These are phyloP conservation scores for Darevskia mixta DNA, from an alignment of 2,797 vertebrate species.

Conservation along the genomic window DNA sequence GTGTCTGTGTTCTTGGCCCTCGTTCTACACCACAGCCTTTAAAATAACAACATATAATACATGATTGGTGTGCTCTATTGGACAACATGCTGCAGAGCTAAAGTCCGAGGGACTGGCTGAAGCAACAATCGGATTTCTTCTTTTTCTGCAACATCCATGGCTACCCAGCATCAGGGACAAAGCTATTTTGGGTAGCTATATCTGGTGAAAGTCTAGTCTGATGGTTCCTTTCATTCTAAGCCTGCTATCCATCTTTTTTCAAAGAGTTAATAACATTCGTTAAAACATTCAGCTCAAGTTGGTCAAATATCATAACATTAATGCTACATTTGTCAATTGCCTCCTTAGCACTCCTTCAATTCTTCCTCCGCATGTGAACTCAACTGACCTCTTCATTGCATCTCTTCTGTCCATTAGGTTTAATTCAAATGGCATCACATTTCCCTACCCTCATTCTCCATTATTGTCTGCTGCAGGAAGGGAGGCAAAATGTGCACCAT, in stretches of 20 bases:
- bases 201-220: background rate
- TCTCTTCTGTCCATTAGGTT: too few species aligned
- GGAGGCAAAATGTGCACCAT: background rate
- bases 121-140: background rate
- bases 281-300: background rate
- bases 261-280: constrained; percentile 4
- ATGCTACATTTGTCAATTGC: background rate
- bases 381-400: too few species aligned
- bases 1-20: background rate
- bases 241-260: background rate
- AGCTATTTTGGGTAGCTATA: background rate
- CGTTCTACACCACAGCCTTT: constrained; percentile 6
- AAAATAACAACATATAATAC: background rate
- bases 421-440: too few species aligned
- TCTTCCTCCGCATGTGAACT: background rate
- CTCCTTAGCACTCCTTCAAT: background rate
- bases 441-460: too few species aligned
- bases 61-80: background rate
- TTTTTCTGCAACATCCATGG: background rate
- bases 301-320: background rate
- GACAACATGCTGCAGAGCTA: background rate
- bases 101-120: background rate
- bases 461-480: background rate
- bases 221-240: background rate
- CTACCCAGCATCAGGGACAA: background rate